phyloP scores from a whole-genome alignment of 2,113 vertebrate genomes.

The Peromyscus maniculatus region DNA sequence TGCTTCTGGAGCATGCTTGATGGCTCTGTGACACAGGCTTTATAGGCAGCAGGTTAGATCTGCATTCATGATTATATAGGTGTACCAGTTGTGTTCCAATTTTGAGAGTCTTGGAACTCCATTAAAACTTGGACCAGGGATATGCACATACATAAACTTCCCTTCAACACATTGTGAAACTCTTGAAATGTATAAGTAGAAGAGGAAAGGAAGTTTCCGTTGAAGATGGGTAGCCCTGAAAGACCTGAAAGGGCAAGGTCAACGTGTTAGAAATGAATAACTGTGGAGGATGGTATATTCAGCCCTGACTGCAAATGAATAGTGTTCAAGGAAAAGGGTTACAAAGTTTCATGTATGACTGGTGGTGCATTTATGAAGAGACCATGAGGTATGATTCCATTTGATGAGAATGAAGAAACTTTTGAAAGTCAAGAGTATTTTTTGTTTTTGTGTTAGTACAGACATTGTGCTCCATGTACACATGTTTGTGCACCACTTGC shows the following conservation, averaged over 20 bases:
- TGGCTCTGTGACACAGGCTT: accelerated
- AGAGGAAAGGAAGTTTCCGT: background rate
- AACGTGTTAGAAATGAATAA: accelerated
- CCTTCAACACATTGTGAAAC: background rate
- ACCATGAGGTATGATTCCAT: background rate
- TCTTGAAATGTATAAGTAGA: background rate
- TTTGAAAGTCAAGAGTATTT: too few relatives aligned
- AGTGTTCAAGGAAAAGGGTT: background rate
- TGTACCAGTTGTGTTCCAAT: too few relatives aligned
- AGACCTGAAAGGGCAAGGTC: background rate
- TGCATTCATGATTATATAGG: accelerated
- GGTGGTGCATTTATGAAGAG: background rate
- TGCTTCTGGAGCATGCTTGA: background rate
- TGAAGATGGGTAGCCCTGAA: background rate
- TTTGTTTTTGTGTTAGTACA: background rate
- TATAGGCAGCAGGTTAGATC: background rate
- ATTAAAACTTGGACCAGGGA: background rate
- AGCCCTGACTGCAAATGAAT: background rate
- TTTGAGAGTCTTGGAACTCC: background rate
- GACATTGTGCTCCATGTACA: background rate
- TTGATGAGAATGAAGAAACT: accelerated
- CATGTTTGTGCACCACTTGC: background rate
- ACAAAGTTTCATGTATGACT: accelerated
- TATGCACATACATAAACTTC: background rate
- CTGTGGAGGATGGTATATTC: accelerated